Conservation (phyloP, 2,888 invertebrate genomes). For the Eutolmus rufibarbis region DNA sequence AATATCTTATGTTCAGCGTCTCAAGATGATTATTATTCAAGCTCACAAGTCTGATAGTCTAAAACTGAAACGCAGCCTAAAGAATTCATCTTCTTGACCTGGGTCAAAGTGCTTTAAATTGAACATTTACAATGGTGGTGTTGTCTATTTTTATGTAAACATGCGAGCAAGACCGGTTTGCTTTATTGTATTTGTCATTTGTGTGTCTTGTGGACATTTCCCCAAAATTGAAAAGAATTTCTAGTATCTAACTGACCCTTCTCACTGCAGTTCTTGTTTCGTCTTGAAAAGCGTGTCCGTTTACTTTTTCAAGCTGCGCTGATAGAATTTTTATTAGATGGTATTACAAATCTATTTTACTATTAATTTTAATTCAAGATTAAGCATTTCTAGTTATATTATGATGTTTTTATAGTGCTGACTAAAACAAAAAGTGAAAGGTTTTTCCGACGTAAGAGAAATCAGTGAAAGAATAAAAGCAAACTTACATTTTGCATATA, state of each 20-base stretch:
- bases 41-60: background rate
- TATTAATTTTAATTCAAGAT: background rate
- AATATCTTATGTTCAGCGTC: background rate
- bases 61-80: background rate
- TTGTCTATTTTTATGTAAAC: background rate
- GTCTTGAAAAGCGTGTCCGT: background rate
- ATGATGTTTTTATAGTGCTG: background rate
- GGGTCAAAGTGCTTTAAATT: background rate
- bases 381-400: background rate
- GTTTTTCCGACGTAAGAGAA: background rate
- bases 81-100: background rate
- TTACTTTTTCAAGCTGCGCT: background rate
- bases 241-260: background rate
- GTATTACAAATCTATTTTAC: background rate
- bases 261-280: background rate
- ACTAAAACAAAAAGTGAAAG: background rate
- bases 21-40: background rate
- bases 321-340: background rate
- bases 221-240: background rate
- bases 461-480: background rate
- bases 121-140: background rate
- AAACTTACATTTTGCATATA: too few relatives aligned
- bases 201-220: background rate
- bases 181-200: background rate
- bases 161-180: background rate